Conservation (phyloP, 2,888 invertebrate species). For the Lamellibrachia satsuma region DNA sequence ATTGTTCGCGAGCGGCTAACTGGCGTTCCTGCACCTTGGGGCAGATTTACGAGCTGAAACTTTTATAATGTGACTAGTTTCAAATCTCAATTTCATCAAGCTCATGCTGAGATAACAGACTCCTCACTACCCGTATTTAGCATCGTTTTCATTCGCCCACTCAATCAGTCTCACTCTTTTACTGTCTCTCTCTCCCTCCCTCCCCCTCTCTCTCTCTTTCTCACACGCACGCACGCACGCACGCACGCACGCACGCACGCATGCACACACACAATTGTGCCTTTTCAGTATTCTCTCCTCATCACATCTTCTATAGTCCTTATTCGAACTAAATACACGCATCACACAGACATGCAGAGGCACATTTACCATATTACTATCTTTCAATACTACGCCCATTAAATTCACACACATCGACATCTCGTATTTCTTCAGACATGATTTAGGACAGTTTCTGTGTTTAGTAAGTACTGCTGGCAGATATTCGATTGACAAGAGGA, state of each 20-base stretch:
- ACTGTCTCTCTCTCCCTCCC: neutral
- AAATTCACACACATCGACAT: neutral
- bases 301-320: neutral
- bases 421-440: neutral
- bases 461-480: neutral
- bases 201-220: neutral
- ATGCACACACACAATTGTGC: neutral
- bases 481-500: no score
- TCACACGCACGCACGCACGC: neutral
- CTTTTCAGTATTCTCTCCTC: neutral
- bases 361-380: neutral
- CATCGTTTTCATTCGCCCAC: neutral
- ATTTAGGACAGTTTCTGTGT: neutral
- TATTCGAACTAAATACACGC: neutral
- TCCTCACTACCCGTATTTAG: neutral
- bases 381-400: neutral
- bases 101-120: constrained; percentile 11
- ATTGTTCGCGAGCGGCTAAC: neutral
- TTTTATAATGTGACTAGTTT: neutral
- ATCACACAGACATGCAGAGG: neutral
- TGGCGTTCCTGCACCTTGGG: neutral
- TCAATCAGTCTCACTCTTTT: neutral
- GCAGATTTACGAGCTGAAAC: constrained; percentile 7
- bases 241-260: neutral
- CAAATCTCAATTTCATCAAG: neutral